Conservation (phyloP, 2,888 invertebrate species). For the Byasa hedistus region DNA sequence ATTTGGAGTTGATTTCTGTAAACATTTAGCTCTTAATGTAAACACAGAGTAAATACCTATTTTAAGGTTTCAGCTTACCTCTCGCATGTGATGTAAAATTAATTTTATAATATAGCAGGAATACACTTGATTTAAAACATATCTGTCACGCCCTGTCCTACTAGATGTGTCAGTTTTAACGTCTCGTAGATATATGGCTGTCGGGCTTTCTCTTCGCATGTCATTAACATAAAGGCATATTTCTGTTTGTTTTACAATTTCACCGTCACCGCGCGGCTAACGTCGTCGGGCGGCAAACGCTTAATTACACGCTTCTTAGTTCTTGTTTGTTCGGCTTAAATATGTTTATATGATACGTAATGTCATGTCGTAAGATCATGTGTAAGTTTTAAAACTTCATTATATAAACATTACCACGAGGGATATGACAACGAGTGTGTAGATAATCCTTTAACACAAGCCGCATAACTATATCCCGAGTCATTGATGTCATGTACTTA, state of each 20-base stretch:
- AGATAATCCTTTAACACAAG: no score
- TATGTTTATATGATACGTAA: slow-evolving; percentile 23
- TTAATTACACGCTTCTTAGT: slow-evolving; percentile 23
- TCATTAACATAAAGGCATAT: slow-evolving; percentile 69
- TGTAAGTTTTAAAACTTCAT: neutral
- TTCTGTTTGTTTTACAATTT: slow-evolving; percentile 73
- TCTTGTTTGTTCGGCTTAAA: slow-evolving; percentile 16
- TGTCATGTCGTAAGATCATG: neutral
- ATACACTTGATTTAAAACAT: slow-evolving; percentile 14
- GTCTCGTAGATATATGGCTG: slow-evolving; percentile 60
- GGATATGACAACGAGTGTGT: no score
- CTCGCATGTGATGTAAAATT: no score
- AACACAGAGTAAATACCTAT: no score
- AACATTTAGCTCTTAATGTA: no score
- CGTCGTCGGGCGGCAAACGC: neutral
- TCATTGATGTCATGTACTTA: no score
- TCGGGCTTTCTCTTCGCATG: slow-evolving; percentile 65
- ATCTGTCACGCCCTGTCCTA: slow-evolving; percentile 46
- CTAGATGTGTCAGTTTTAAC: slow-evolving; percentile 50
- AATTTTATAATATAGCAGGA: neutral
- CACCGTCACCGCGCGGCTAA: slow-evolving; percentile 42
- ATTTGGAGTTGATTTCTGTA: no score
- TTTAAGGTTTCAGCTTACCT: no score
- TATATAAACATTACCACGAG: neutral
- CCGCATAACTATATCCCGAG: no score